Evolutionary conservation across 2,888 invertebrate species (phyloP).

Genomic region (Hypsopygia costalis): DNA sequence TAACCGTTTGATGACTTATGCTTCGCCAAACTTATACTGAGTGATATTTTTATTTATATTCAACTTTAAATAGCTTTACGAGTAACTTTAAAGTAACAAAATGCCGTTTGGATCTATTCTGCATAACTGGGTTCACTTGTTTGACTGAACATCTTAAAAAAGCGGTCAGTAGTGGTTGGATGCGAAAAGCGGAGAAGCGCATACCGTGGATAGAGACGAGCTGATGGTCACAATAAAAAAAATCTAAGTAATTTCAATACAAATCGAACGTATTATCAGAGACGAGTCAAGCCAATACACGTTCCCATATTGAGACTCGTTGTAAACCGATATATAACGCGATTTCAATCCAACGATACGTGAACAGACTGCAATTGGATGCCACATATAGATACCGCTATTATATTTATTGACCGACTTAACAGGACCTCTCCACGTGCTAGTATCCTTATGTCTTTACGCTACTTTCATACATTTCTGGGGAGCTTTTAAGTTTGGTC

Average conservation of each 20-base stretch:
- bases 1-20: too few relatives aligned
- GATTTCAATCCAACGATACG: slow-evolving; percentile 42
- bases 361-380: slow-evolving; percentile 38
- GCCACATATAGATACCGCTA: slow-evolving; percentile 27
- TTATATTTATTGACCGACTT: slow-evolving; percentile 19
- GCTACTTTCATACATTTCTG: slow-evolving; percentile 7
- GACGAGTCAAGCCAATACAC: slow-evolving; percentile 5
- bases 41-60: too few relatives aligned
- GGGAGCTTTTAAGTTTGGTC: slow-evolving; percentile 28
- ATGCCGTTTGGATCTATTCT: too few relatives aligned
- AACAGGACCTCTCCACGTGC: slow-evolving; percentile 10
- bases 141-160: too few relatives aligned
- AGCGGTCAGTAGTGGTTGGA: too few relatives aligned
- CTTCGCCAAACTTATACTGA: too few relatives aligned
- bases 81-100: too few relatives aligned
- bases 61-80: too few relatives aligned
- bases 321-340: slow-evolving; percentile 40
- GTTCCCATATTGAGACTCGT: slow-evolving; percentile 29
- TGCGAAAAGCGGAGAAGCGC: too few relatives aligned
- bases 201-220: too few relatives aligned
- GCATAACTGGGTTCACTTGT: too few relatives aligned
- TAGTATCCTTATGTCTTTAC: neutral
- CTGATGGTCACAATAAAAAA: too few relatives aligned
- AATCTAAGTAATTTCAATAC: neutral
- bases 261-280: neutral